Evolutionary conservation across 2,113 vertebrate species (phyloP).

Genomic region (Pterocles orientalis): DNA sequence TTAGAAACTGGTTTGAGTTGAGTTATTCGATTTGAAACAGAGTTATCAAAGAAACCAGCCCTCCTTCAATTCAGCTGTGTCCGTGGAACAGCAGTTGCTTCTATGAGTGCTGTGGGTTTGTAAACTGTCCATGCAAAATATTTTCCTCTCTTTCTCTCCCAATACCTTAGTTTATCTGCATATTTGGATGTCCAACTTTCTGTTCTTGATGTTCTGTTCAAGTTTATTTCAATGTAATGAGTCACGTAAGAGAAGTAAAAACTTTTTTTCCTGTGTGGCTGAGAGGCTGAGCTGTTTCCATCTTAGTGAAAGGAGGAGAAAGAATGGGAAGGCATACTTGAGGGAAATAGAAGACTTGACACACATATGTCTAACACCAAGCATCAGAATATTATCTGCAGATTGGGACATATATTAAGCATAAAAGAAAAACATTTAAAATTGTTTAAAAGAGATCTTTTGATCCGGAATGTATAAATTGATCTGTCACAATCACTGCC

Average conservation of each 20-base stretch:
- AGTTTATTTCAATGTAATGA: neutral
- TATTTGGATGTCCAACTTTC: neutral
- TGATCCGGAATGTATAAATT: neutral
- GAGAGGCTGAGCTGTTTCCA: neutral
- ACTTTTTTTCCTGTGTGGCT: neutral
- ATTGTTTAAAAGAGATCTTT: neutral
- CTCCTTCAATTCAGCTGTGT: neutral
- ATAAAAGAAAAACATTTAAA: neutral
- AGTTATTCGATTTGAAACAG: neutral
- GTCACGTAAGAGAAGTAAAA: neutral
- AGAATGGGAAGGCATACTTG: neutral
- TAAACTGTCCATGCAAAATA: conserved; percentile 1
- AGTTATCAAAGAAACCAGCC: neutral
- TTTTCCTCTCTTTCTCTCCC: neutral
- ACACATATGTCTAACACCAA: neutral
- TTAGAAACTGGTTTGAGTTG: neutral
- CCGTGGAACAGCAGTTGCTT: neutral
- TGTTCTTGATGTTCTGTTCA: neutral
- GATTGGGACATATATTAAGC: neutral
- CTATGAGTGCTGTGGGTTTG: neutral
- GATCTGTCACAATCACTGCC: neutral
- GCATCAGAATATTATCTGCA: neutral
- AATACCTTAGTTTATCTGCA: neutral
- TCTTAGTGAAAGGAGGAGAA: neutral
- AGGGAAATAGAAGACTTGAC: neutral